Base-by-base conservation (phyloP, 2,797 vertebrate genomes). In the Micromesistius poutassou region DNA sequence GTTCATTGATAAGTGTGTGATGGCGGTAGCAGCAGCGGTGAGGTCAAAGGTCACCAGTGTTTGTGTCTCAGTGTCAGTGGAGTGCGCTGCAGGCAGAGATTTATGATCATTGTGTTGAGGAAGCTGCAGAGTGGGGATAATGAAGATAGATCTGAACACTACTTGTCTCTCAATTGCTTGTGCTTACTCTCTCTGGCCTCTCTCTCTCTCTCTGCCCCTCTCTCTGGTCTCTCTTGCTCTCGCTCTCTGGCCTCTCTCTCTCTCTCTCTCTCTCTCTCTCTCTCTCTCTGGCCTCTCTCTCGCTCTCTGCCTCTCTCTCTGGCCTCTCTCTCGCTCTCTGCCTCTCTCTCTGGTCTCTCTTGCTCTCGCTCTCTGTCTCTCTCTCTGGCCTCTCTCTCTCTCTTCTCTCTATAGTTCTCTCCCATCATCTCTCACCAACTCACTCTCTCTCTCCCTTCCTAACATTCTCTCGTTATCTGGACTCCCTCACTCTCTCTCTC, bases 61-160 rank as follows among this genome's bases (percentile, higher is more conserved):
- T 94, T 95, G 94, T 94, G 93, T 94, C 94, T 94, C 92, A 90
- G 92, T 94, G 93, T 94, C 94, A 94, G 93, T 91, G 92, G 92
- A 94, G 94, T 94, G 94, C 94, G 93, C 92, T 94, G 86, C 89
- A 90, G 91, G 89, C 89, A 85, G 91, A 94, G 93, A 95, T 95
- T 95, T 95, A 95, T 94, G 93, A 93, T 94, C 92, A 93, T 91
- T 92, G 92, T 93, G 93, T 94, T 93, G 91, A 90, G 87, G 91
- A 94, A 90, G 89, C 93, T 92, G 89, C 86, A 92, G 92, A 93
- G 93, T 91, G 88, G 90, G 91, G 94, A 92, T 94, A 94, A 94
- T 95, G 94, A 94, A 94, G 93, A 95, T 87, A 90, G 93, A 94
- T 94, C 92, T 93, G 92, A 90, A 91, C 88, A 89, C 93, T 92